Percentiles rank a stretch among this genome's conserved stretches.
Evolutionary conservation across 2,888 invertebrate species (phyloP).

Genomic region (Megamerina dolium): DNA sequence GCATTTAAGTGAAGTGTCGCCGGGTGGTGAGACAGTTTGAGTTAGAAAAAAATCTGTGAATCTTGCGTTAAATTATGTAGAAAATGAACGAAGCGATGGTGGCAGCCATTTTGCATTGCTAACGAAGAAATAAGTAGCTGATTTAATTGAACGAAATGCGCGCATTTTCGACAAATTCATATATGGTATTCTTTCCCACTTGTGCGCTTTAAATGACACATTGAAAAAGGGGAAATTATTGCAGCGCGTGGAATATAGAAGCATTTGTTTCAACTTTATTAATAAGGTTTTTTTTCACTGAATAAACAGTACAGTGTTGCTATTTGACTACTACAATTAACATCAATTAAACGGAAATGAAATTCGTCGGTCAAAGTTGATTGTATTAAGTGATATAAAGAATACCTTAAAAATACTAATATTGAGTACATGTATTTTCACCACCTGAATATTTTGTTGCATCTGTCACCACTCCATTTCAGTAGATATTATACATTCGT

Average conservation of each 20-base stretch:
- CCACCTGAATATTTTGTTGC: too few relatives aligned
- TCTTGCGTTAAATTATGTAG: constrained; percentile 4
- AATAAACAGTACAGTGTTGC: constrained; percentile 22
- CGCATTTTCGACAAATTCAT: constrained; percentile 1
- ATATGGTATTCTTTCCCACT: constrained; percentile 1
- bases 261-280: neutral
- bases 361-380: too few relatives aligned
- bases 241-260: neutral
- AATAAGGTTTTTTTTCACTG: neutral
- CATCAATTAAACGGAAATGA: constrained; percentile 1
- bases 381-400: too few relatives aligned
- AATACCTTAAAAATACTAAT: too few relatives aligned
- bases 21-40: too few relatives aligned
- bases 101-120: constrained; percentile 14
- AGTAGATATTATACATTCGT: too few relatives aligned
- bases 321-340: constrained; percentile 15
- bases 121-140: neutral
- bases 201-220: neutral
- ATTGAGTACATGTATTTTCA: too few relatives aligned
- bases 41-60: too few relatives aligned
- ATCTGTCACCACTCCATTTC: too few relatives aligned
- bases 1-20: too few relatives aligned
- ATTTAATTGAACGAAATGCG: neutral
- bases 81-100: constrained; percentile 8
- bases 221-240: neutral